Evolutionary conservation across 64 coral and sea anemone species (phyloP).

Genomic region (Dendrophyllia cribrosa): DNA sequence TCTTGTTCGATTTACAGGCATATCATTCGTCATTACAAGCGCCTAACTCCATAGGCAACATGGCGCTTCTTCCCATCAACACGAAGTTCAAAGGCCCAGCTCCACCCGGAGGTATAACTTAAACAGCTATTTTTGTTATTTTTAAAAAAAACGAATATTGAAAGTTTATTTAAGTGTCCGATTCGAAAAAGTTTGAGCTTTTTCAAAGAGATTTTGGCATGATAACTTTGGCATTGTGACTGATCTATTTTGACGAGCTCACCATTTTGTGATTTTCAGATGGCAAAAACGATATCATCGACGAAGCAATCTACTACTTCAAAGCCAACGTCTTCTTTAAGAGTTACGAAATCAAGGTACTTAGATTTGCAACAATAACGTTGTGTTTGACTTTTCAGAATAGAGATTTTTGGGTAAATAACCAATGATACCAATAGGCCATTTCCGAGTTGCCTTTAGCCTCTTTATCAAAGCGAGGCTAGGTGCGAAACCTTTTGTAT

Average conservation of each 20-base stretch:
- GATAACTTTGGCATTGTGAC: background rate
- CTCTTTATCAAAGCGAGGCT: no score
- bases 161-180: background rate
- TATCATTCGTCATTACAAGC: conserved; percentile 96
- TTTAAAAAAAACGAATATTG: background rate
- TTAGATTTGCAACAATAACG: background rate
- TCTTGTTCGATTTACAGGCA: conserved; percentile 74
- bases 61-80: conserved; percentile 97
- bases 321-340: conserved; percentile 99
- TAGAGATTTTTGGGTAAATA: background rate
- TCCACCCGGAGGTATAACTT: conserved; percentile 89
- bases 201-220: background rate
- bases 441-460: no score
- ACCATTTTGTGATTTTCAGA: conserved; percentile 37
- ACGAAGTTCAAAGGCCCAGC: conserved; percentile 95
- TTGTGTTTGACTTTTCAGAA: background rate
- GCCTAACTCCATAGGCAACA: conserved; percentile 85
- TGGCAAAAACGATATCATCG: conserved; percentile 89
- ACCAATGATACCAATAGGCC: no score
- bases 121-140: background rate
- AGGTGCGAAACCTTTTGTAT: no score
- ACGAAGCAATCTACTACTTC: conserved; percentile 94
- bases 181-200: background rate
- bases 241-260: background rate
- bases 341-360: conserved; percentile 99